Evolutionary conservation across 1,140 invertebrate species (phyloP), one percentile per base, ranked within the genome.

Genomic region (Plectus sambesii): DNA sequence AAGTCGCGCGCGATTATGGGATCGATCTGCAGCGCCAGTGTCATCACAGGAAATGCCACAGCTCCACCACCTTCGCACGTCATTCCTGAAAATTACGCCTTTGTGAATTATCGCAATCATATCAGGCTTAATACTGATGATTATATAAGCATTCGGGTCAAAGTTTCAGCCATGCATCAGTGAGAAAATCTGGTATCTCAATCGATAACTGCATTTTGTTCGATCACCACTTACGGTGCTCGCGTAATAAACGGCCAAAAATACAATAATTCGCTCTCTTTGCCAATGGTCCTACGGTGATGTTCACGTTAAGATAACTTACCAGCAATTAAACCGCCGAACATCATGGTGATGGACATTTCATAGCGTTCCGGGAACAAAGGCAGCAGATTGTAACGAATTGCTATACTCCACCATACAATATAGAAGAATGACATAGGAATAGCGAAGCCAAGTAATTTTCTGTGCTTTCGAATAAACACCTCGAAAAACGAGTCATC

Each of bases 11-110:
- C 63, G 8, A 57, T 51, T n/a, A 30, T 46, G 20, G 63, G 55
- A 22, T 46, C 22, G 19, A 66, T 51, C 5, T 62, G 30, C 19
- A 66, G 48, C 15, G 53, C 53, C 22, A 66, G 49, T 2, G 63
- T 66, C 61, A 66, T 64, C 5, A 66, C 63, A 8, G 64, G 64
- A 47, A 67, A 64, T 17, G 61, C 59, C 2, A 65, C 55, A 3
- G 61, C 57, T 37, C 60, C 61, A 25, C 58, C 58, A 23, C 61
- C 61, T 45, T 58, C 58, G 22, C 53, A 51, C 12, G 55, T 55
- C 55, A 57, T 57, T 9, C 60, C 56, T 62, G 38, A 33, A 55
- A 29, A n/a, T 38, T 3, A 37, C n/a, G n/a, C n/a, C n/a, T n/a
- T n/a, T n/a, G n/a, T n/a, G n/a, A n/a, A n/a, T n/a, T n/a, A n/a